These are phyloP conservation scores for Caenorhabditis macrosperma DNA, from an alignment of 2,888 invertebrate genomes.

Conservation along the genomic window DNA sequence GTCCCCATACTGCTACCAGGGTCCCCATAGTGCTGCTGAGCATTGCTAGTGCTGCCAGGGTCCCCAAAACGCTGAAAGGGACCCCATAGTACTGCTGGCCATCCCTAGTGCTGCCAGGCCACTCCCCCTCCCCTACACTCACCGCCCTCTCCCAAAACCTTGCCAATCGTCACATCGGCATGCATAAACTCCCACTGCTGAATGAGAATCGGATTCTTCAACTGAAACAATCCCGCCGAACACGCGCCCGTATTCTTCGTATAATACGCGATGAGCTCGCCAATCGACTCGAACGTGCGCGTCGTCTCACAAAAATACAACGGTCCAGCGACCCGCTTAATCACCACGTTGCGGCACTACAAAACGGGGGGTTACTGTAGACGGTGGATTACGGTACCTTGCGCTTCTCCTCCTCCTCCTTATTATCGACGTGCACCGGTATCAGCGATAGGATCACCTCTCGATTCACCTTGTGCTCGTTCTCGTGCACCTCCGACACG, in stretches of 20 bases:
- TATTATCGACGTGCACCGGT: neutral
- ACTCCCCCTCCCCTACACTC: no score
- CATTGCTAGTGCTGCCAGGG: no score
- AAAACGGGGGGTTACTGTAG: no score
- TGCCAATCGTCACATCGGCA: conserved; percentile 48
- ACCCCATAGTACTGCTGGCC: no score
- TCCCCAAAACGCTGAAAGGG: no score
- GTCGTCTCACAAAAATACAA: conserved; percentile 35
- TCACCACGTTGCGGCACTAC: conserved; percentile 32
- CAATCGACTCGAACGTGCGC: conserved; percentile 19
- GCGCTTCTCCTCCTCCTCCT: conserved; percentile 28
- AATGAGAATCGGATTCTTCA: conserved; percentile 40
- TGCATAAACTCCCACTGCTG: conserved; percentile 60
- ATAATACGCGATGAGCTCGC: conserved; percentile 25
- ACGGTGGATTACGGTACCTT: neutral
- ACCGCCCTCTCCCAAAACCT: conserved; percentile 59
- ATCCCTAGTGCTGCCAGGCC: no score
- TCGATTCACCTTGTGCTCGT: conserved; percentile 23
- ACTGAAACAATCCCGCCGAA: conserved; percentile 20
- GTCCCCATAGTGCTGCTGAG: no score
- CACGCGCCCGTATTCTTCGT: conserved; percentile 28
- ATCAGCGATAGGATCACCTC: conserved; percentile 48
- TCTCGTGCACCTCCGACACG: conserved; percentile 32
- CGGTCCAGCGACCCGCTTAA: conserved; percentile 11
- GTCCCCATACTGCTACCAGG: no score